Base-by-base conservation (phyloP, 2,113 vertebrate genomes). In the Stigmatopora nigra region DNA sequence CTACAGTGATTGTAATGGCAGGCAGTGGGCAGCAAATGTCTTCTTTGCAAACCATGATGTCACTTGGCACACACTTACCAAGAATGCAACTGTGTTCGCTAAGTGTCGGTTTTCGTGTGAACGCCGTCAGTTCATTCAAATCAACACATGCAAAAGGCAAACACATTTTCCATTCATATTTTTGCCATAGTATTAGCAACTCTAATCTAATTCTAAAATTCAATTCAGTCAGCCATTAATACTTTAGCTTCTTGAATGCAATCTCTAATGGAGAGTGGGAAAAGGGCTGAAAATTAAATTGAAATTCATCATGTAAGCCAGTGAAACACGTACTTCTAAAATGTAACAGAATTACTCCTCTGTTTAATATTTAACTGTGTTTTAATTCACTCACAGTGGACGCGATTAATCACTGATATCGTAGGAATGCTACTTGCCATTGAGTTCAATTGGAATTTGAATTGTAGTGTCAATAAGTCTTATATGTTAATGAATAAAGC, bases 111-210 rank as follows among this genome's bases (percentile, higher is more conserved):
- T 83, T 81, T 67, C 72, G 72, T 62, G 61, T 77, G 71, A 82
- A 65, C 71, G 63, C 78, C 86, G 85, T 88, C 87, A 85, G 84
- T 78, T 86, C 84, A 78, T 81, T 83, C 71, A 85, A 82, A 83
- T 88, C 83, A 81, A 78, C 67, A 73, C n/a, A 66, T 64, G 48
- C 19, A 53, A 71, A 67, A 62, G 63, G 15, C 64, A 56, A 44
- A 61, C 57, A 4, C 17, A 1, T 52, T 67, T 69, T 25, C 52
- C 31, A 14, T 52, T 20, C 10, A 11, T 2, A 41, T 16, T 61
- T 48, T 31, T 16, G 8, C 9, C 47, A 14, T 35, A 45, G 12
- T 67, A 44, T 78, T 71, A 72, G 22, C 61, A 71, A 22, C 49
- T 78, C 44, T 60, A 60, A 60, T 60, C 16, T 44, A 60, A 60